Percentiles rank a stretch among this genome's conserved stretches.
phyloP scores from a whole-genome alignment of 2,888 invertebrate species.

The Caenorhabditis afra region DNA sequence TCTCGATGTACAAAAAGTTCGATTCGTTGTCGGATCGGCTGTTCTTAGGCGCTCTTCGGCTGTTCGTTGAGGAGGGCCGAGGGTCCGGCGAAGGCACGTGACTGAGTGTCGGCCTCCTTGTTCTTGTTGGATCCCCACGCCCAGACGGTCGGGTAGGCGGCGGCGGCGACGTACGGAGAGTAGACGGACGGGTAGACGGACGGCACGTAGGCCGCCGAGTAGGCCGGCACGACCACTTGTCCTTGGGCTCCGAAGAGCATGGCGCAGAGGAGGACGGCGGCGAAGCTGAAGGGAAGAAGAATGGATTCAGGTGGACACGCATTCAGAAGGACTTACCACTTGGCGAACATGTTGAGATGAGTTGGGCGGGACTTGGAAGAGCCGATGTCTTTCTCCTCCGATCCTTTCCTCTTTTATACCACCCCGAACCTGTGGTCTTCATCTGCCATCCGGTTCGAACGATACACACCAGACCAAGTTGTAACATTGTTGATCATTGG shows the following conservation, averaged over 20 bases:
- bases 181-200: slow-evolving; percentile 50
- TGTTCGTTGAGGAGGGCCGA: slow-evolving; percentile 12
- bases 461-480: not conserved
- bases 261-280: slow-evolving; percentile 39
- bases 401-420: slow-evolving; percentile 12
- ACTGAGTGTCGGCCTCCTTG: slow-evolving; percentile 29
- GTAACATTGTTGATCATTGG: not conserved
- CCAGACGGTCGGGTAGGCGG: slow-evolving; percentile 52
- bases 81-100: slow-evolving; percentile 44
- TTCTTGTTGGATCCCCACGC: slow-evolving; percentile 58
- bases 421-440: not conserved
- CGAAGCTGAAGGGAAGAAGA: slow-evolving; percentile 30
- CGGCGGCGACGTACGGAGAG: slow-evolving; percentile 52
- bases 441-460: no score
- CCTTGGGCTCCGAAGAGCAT: slow-evolving; percentile 16
- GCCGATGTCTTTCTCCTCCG: slow-evolving; percentile 17
- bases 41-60: slow-evolving; percentile 22
- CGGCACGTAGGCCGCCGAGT: slow-evolving; percentile 29
- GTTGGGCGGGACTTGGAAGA: slow-evolving; percentile 30
- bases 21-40: slow-evolving; percentile 3
- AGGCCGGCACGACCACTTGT: slow-evolving; percentile 34
- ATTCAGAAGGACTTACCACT: slow-evolving; percentile 36
- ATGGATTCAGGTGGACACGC: not conserved
- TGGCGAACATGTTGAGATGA: slow-evolving; percentile 51
- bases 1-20: slow-evolving; percentile 1